Percentiles rank a stretch among this genome's conserved stretches.
These are phyloP conservation scores for Leuciscus waleckii DNA, from an alignment of 2,797 vertebrate species.

Conservation along the genomic window DNA sequence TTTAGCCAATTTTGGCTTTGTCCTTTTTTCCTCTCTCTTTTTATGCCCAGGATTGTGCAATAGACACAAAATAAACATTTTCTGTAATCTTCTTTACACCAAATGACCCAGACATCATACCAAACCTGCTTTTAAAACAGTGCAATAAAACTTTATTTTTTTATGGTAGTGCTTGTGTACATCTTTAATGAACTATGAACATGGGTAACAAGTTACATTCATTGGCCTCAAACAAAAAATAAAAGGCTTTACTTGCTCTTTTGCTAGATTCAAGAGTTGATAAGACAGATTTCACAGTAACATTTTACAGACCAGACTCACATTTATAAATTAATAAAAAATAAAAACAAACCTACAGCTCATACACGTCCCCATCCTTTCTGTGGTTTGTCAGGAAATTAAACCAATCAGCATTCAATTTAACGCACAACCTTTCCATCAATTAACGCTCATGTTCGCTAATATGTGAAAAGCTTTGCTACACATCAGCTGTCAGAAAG, in stretches of 20 bases:
- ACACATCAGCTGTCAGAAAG: constrained; percentile 32
- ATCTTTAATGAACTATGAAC: constrained; percentile 77
- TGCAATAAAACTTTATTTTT: constrained; percentile 88
- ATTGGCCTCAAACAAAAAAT: constrained; percentile 70
- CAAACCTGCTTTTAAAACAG: constrained; percentile 70
- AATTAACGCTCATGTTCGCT: constrained; percentile 35
- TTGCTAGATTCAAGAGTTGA: constrained; percentile 53
- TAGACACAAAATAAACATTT: background rate
- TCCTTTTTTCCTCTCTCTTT: background rate
- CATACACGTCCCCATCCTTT: background rate
- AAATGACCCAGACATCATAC: background rate
- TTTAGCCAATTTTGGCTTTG: no score
- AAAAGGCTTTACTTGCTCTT: constrained; percentile 53
- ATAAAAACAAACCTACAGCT: constrained; percentile 30
- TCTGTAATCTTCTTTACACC: background rate
- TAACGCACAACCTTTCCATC: background rate
- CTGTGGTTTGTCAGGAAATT: constrained; percentile 27
- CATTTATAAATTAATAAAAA: constrained; percentile 40
- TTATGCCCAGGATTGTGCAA: background rate
- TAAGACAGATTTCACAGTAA: constrained; percentile 66
- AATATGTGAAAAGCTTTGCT: constrained; percentile 26
- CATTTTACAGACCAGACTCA: constrained; percentile 36
- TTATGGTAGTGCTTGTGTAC: constrained; percentile 89
- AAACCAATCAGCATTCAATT: background rate
- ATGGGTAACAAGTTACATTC: constrained; percentile 77